Evolutionary conservation across 2,888 invertebrate species (phyloP).

Genomic region (Amphipyra berbera): DNA sequence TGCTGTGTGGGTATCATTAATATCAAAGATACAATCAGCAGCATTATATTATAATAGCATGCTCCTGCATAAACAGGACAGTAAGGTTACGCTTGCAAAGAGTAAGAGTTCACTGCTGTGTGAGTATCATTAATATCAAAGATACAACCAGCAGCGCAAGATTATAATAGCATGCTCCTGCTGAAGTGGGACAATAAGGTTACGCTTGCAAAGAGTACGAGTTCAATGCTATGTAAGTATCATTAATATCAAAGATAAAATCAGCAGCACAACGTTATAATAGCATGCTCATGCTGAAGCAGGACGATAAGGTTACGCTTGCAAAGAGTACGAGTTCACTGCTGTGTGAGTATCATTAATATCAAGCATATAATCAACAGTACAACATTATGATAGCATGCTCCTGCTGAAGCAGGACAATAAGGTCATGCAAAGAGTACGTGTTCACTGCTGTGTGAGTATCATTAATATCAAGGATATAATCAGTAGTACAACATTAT

Average conservation of each 20-base stretch:
- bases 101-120: constrained; percentile 75
- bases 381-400: not conserved
- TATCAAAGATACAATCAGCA: constrained; percentile 68
- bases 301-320: constrained; percentile 62
- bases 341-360: constrained; percentile 77
- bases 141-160: too few species aligned
- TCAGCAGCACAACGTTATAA: constrained; percentile 76
- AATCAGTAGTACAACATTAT: constrained; percentile 75
- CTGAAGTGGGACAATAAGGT: too few species aligned
- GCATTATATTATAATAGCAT: constrained; percentile 78
- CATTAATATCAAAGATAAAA: too few species aligned
- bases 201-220: too few species aligned
- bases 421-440: too few species aligned
- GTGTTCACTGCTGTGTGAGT: too few species aligned
- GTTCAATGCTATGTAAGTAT: too few species aligned
- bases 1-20: constrained; percentile 75
- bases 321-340: constrained; percentile 72
- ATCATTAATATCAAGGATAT: too few species aligned
- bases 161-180: not conserved
- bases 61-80: constrained; percentile 34
- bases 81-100: constrained; percentile 67
- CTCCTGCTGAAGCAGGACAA: too few species aligned
- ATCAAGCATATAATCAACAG: too few species aligned
- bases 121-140: too few species aligned
- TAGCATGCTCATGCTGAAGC: constrained; percentile 60